These are phyloP conservation scores for Taxidea taxus DNA, from an alignment of 2,113 vertebrate genomes.

Conservation along the genomic window DNA sequence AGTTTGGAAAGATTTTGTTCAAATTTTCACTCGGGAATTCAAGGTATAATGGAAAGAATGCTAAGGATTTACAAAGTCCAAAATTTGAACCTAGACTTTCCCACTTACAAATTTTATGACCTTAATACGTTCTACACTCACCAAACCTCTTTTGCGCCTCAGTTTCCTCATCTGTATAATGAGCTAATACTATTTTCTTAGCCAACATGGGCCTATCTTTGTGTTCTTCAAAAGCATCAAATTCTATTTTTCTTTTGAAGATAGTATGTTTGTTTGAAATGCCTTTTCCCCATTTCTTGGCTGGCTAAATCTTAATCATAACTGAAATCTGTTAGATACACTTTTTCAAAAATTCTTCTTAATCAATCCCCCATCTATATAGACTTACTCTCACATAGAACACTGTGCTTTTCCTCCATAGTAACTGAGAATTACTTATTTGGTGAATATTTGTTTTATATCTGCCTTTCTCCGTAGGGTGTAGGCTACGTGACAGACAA, in stretches of 20 bases:
- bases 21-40: constrained; percentile 24
- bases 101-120: background rate
- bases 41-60: constrained; percentile 1
- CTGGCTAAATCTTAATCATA: background rate
- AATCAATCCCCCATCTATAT: background rate
- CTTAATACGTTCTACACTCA: background rate
- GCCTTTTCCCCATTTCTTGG: background rate
- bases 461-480: background rate
- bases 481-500: background rate
- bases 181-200: background rate
- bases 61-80: background rate
- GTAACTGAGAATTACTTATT: background rate
- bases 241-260: background rate
- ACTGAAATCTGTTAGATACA: background rate
- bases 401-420: background rate
- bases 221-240: background rate
- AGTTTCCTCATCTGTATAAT: constrained; percentile 11
- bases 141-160: background rate
- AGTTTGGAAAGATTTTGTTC: constrained; percentile 3
- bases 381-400: background rate
- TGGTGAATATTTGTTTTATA: background rate
- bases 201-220: background rate
- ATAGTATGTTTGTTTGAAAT: background rate
- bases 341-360: background rate
- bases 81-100: background rate